Percentiles rank a stretch among this genome's conserved stretches.
Evolutionary conservation across 2,797 vertebrate species (phyloP).

Genomic region (Siniperca obscura): DNA sequence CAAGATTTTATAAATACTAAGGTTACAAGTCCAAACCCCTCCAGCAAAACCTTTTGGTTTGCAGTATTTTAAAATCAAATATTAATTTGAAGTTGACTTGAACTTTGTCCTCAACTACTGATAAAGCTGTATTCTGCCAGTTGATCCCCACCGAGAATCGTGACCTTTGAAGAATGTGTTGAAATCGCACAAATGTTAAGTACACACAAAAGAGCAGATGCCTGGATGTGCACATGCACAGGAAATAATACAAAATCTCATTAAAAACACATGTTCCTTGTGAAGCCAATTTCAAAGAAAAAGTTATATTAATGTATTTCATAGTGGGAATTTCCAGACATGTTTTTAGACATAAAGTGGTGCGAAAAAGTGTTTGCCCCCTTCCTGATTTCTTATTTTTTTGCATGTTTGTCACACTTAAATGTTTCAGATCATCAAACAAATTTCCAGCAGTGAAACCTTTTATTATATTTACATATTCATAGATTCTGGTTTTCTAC

Average conservation of each 20-base stretch:
- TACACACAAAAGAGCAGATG: background rate
- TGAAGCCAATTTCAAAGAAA: constrained; percentile 2
- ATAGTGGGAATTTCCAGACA: background rate
- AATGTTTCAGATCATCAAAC: too few relatives aligned
- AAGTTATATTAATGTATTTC: background rate
- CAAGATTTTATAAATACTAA: background rate
- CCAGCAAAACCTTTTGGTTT: background rate
- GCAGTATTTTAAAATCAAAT: background rate
- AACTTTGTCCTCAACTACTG: background rate
- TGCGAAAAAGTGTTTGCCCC: too few relatives aligned
- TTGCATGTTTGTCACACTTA: too few relatives aligned
- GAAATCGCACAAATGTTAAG: background rate
- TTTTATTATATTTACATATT: too few relatives aligned
- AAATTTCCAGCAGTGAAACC: too few relatives aligned
- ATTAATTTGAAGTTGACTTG: background rate
- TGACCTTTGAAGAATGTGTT: background rate
- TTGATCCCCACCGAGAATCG: background rate
- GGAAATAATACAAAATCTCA: background rate
- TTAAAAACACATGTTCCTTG: background rate
- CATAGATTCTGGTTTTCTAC: too few relatives aligned
- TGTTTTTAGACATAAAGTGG: background rate
- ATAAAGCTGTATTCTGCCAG: background rate
- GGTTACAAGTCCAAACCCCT: background rate
- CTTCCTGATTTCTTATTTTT: too few relatives aligned
- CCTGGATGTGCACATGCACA: background rate